Percentiles rank a stretch among this genome's conserved stretches.
Conservation (phyloP, 2,797 vertebrate genomes). For the Columba guinea region DNA sequence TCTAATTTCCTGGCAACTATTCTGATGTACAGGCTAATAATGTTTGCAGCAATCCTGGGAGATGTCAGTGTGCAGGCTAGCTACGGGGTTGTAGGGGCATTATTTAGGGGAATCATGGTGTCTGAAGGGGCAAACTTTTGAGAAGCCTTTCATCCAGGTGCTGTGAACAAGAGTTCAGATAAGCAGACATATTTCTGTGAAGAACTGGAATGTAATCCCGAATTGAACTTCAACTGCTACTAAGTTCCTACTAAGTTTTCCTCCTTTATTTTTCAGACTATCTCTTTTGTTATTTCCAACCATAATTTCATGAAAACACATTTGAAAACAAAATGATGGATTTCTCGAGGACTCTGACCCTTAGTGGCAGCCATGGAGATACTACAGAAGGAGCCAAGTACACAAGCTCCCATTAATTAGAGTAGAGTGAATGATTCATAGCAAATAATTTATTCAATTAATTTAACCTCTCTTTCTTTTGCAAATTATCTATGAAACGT, state of each 20-base stretch:
- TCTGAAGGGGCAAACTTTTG: neutral
- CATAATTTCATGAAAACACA: slow-evolving; percentile 59
- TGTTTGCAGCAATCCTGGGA: slow-evolving; percentile 28
- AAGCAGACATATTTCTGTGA: slow-evolving; percentile 20
- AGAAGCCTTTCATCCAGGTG: slow-evolving; percentile 7
- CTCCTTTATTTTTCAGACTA: neutral
- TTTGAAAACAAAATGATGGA: slow-evolving; percentile 68
- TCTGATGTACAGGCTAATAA: slow-evolving; percentile 27
- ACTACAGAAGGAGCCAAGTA: slow-evolving; percentile 51
- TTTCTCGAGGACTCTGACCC: slow-evolving; percentile 63
- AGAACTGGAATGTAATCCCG: neutral
- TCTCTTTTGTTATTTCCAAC: slow-evolving; percentile 40
- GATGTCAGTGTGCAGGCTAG: neutral
- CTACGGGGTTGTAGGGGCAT: neutral
- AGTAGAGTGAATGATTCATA: slow-evolving; percentile 59
- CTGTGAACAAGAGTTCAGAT: neutral
- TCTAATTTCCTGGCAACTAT: slow-evolving; percentile 52
- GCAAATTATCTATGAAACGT: slow-evolving; percentile 51
- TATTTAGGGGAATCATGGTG: slow-evolving; percentile 6
- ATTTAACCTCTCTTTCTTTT: slow-evolving; percentile 56
- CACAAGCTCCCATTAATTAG: slow-evolving; percentile 63
- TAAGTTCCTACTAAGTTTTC: slow-evolving; percentile 3
- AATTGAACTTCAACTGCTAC: neutral
- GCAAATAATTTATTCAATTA: slow-evolving; percentile 72
- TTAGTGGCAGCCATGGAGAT: slow-evolving; percentile 55